These are phyloP conservation scores for Falco berigora DNA, from an alignment of 2,797 vertebrate genomes.

Conservation along the genomic window DNA sequence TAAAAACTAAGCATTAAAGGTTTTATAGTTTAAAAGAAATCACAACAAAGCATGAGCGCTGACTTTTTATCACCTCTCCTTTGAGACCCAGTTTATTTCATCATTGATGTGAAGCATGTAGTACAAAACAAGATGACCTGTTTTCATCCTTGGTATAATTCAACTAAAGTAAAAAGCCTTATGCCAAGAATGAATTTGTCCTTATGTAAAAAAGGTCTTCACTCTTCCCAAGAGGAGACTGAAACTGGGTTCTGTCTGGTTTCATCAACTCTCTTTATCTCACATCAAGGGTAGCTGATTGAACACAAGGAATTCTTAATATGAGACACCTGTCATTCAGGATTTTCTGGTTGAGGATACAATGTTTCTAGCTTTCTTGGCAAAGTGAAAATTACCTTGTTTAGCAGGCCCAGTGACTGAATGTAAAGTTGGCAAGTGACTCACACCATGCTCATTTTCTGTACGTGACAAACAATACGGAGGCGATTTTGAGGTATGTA, in stretches of 20 bases:
- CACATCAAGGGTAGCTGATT: constrained; percentile 45
- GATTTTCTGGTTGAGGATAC: background rate
- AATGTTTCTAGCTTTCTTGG: background rate
- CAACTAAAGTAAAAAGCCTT: background rate
- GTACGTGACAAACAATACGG: background rate
- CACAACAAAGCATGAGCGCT: background rate
- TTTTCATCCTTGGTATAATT: constrained; percentile 37
- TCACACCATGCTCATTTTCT: background rate
- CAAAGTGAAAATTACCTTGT: background rate
- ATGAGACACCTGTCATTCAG: constrained; percentile 37
- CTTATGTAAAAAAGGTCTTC: constrained; percentile 27
- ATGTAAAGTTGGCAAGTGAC: background rate
- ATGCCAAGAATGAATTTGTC: background rate
- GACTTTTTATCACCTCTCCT: constrained; percentile 35
- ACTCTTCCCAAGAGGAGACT: constrained; percentile 9
- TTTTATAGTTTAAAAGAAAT: constrained; percentile 13
- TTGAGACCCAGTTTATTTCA: constrained; percentile 34
- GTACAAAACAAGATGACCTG: constrained; percentile 55
- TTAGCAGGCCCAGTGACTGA: background rate
- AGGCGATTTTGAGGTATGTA: background rate
- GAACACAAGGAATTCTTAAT: constrained; percentile 62
- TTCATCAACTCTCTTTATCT: constrained; percentile 49
- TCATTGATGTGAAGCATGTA: constrained; percentile 5
- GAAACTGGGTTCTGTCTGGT: constrained; percentile 41
- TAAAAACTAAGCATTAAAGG: background rate